These are phyloP conservation scores for Macheiramphus alcinus DNA, from an alignment of 2,113 vertebrate species.

Conservation along the genomic window DNA sequence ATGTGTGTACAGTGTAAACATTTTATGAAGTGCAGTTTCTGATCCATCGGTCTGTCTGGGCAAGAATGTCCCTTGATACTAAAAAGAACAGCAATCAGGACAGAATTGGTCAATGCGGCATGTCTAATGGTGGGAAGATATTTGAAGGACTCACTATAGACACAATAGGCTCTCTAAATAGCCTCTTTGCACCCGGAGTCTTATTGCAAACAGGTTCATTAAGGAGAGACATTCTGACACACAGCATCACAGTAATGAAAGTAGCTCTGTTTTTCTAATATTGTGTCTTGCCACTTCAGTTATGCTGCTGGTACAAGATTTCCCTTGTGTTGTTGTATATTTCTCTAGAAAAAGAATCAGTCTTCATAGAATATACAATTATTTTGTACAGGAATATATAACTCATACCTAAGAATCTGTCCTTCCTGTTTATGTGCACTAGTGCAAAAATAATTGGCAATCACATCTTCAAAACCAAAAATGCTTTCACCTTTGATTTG, in stretches of 20 bases:
- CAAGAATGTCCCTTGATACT: slow-evolving; percentile 80
- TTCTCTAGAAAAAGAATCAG: slow-evolving; percentile 82
- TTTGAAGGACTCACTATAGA: slow-evolving; percentile 83
- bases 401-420: slow-evolving; percentile 79
- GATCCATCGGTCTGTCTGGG: slow-evolving; percentile 85
- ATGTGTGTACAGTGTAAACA: slow-evolving; percentile 81
- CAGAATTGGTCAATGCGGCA: slow-evolving; percentile 86
- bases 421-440: slow-evolving; percentile 76
- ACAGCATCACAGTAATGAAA: slow-evolving; percentile 86
- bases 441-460: slow-evolving; percentile 82
- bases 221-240: slow-evolving; percentile 86
- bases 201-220: slow-evolving; percentile 88
- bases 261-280: slow-evolving; percentile 84
- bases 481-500: slow-evolving; percentile 67
- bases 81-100: slow-evolving; percentile 85
- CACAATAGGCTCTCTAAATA: slow-evolving; percentile 87
- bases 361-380: slow-evolving; percentile 88
- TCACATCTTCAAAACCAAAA: slow-evolving; percentile 73
- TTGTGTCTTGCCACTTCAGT: slow-evolving; percentile 85
- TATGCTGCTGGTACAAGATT: slow-evolving; percentile 82
- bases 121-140: slow-evolving; percentile 87
- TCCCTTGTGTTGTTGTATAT: slow-evolving; percentile 86
- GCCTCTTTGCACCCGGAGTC: slow-evolving; percentile 84
- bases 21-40: slow-evolving; percentile 86
- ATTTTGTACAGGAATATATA: slow-evolving; percentile 84